These are phyloP conservation scores for Opisthograptis luteolata DNA, from an alignment of 2,888 invertebrate genomes.

Conservation along the genomic window DNA sequence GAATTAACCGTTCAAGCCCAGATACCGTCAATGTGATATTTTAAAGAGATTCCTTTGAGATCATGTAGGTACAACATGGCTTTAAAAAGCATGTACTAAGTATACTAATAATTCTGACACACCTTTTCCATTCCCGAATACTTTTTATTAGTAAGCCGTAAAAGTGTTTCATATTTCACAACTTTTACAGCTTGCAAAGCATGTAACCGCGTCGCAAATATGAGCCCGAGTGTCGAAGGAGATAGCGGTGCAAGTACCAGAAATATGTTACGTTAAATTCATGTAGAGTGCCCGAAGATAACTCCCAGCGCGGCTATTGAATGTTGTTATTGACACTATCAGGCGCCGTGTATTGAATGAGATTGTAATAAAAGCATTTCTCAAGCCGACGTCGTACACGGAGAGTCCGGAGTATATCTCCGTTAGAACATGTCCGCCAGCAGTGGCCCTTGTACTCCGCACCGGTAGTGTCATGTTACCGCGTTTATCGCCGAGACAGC, in stretches of 20 bases:
- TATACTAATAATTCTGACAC: constrained; percentile 22
- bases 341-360: constrained; percentile 52
- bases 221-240: constrained; percentile 22
- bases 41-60: neutral
- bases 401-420: constrained; percentile 34
- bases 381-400: constrained; percentile 36
- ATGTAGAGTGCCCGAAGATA: constrained; percentile 53
- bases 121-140: constrained; percentile 25
- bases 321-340: constrained; percentile 51
- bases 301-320: constrained; percentile 47
- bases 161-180: constrained; percentile 51
- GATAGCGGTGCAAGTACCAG: constrained; percentile 24
- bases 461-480: constrained; percentile 61
- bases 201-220: constrained; percentile 46
- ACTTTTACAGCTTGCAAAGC: constrained; percentile 49
- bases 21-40: neutral
- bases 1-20: neutral
- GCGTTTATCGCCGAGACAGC: constrained; percentile 61
- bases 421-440: constrained; percentile 30
- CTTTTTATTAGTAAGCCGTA: constrained; percentile 43
- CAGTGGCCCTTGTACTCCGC: constrained; percentile 43
- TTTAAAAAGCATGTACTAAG: constrained; percentile 10
- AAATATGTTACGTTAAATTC: constrained; percentile 29
- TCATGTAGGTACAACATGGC: neutral
- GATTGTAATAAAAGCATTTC: constrained; percentile 49